Evolutionary conservation across 1,140 invertebrate genomes (phyloP).

Genomic region (Drosophila paulistorum): DNA sequence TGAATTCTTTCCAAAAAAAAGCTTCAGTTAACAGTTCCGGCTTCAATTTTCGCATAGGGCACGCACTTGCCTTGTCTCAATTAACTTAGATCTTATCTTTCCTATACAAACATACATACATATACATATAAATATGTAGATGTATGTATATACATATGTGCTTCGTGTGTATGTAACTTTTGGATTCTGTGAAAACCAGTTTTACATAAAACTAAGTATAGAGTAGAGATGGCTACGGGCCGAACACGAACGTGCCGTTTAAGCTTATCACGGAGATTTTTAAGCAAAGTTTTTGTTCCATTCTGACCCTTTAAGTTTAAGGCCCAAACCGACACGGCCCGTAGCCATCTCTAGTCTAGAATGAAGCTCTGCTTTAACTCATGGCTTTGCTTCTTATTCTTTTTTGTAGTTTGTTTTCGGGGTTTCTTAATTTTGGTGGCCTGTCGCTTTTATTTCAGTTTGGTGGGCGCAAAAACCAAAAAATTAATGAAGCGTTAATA

Average conservation of each 20-base stretch:
- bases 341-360: too few species aligned
- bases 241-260: too few species aligned
- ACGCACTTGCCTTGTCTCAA: slow-evolving; percentile 58
- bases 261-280: too few species aligned
- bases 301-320: too few species aligned
- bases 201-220: slow-evolving; percentile 38
- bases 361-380: slow-evolving; percentile 23
- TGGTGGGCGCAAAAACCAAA: slow-evolving; percentile 60
- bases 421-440: slow-evolving; percentile 32
- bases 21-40: slow-evolving; percentile 51
- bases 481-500: slow-evolving; percentile 77
- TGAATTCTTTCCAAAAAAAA: slow-evolving; percentile 15
- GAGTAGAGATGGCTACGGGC: not conserved
- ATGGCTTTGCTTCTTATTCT: slow-evolving; percentile 22
- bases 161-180: slow-evolving; percentile 16
- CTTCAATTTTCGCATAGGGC: slow-evolving; percentile 48
- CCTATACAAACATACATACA: not conserved
- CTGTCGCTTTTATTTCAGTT: slow-evolving; percentile 58
- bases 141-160: slow-evolving; percentile 14
- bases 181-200: slow-evolving; percentile 56
- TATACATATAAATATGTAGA: slow-evolving; percentile 1
- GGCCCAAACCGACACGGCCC: too few species aligned
- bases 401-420: slow-evolving; percentile 11
- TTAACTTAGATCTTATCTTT: slow-evolving; percentile 72
- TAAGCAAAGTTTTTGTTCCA: too few species aligned